Conservation (phyloP, 2,888 invertebrate species). For the Agrotis ipsilon region DNA sequence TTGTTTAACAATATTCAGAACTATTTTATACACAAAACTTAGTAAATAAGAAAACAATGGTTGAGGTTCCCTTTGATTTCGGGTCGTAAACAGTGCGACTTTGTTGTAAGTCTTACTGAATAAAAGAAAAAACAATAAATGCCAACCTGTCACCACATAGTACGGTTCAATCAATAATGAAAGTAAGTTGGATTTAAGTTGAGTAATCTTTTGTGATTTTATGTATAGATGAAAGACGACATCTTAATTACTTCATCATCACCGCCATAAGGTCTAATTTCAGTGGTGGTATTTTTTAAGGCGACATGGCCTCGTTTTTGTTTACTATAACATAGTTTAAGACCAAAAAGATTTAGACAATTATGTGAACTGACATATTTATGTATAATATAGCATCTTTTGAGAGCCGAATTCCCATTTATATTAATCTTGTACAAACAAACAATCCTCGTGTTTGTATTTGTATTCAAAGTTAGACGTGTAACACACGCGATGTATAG, state of each 20-base stretch:
- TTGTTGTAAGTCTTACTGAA: not conserved
- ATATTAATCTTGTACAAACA: conserved; percentile 36
- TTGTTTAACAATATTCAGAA: conserved; percentile 19
- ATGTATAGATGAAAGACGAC: not conserved
- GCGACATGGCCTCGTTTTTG: too few species aligned
- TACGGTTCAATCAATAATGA: conserved; percentile 36
- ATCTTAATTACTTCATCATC: not conserved
- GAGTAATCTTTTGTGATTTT: conserved; percentile 16
- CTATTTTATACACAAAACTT: conserved; percentile 36
- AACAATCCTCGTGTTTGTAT: conserved; percentile 60
- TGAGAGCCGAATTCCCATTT: conserved; percentile 6
- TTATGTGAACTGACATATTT: too few species aligned
- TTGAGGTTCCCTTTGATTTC: not conserved
- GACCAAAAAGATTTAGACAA: too few species aligned
- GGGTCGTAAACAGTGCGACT: conserved; percentile 28
- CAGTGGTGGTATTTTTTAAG: too few species aligned
- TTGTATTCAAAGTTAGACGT: conserved; percentile 64
- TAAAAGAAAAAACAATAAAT: conserved; percentile 9
- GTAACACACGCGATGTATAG: conserved; percentile 33
- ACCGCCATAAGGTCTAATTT: not conserved
- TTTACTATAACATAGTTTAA: too few species aligned
- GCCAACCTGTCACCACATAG: conserved; percentile 20
- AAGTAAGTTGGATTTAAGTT: conserved; percentile 11
- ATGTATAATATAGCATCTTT: conserved; percentile 13
- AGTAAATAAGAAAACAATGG: conserved; percentile 42